Evolutionary conservation across 2,797 vertebrate species (phyloP).

Genomic region (Onychomys arenicola): DNA sequence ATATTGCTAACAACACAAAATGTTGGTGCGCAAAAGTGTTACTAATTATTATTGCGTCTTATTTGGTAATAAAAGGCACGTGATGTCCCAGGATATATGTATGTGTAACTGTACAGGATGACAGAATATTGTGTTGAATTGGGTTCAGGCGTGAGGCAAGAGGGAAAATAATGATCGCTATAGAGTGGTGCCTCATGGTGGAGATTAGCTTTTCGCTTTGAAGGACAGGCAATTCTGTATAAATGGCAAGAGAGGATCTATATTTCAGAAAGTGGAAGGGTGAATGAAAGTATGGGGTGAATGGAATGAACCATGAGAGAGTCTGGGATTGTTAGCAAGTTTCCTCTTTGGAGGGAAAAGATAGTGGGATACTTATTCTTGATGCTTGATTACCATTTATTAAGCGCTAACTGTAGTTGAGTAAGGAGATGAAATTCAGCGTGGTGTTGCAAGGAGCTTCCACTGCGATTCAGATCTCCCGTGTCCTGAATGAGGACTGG

Average conservation of each 20-base stretch:
- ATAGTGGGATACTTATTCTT: background rate
- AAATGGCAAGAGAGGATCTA: background rate
- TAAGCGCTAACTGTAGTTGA: background rate
- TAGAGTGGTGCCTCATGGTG: background rate
- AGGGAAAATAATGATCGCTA: background rate
- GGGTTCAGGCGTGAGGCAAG: background rate
- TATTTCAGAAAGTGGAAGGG: background rate
- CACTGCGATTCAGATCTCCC: background rate
- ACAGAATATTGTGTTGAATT: conserved; percentile 22
- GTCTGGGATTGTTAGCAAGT: background rate
- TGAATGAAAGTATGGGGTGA: background rate
- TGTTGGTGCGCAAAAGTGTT: background rate
- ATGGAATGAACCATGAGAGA: conserved; percentile 29
- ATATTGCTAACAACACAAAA: background rate
- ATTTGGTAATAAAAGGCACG: background rate
- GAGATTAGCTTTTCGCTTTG: conserved; percentile 7
- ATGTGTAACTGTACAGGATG: fast-evolving
- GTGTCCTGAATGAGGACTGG: background rate
- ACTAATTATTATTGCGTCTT: background rate
- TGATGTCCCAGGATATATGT: background rate
- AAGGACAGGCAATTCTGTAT: background rate
- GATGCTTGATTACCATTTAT: conserved; percentile 3
- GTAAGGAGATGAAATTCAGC: background rate
- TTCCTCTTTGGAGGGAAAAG: conserved; percentile 7
- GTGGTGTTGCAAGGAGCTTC: background rate